These are phyloP conservation scores for Thalassaphorura encarpata DNA, from an alignment of 1,140 invertebrate genomes.

Conservation along the genomic window DNA sequence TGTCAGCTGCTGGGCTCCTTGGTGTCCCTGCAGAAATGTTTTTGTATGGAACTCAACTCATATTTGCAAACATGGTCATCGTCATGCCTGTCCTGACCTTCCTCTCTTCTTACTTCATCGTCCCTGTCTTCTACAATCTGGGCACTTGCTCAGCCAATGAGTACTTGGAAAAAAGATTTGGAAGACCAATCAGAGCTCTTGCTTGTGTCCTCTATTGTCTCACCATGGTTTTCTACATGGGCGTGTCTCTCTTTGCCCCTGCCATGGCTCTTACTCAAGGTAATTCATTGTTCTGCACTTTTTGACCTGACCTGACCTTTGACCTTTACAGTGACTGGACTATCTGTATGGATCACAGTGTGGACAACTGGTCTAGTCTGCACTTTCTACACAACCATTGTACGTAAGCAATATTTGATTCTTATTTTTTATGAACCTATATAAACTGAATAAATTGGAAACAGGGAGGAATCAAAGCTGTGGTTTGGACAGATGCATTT, in stretches of 20 bases:
- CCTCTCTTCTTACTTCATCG: slow-evolving; percentile 1
- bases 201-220: slow-evolving; percentile 14
- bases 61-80: background rate
- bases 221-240: slow-evolving; percentile 30
- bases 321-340: slow-evolving; percentile 15
- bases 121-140: slow-evolving; percentile 21
- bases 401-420: background rate
- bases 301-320: background rate
- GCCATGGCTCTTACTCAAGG: slow-evolving; percentile 21
- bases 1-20: slow-evolving; percentile 20
- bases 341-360: slow-evolving; percentile 17
- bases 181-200: slow-evolving; percentile 13
- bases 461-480: slow-evolving; percentile 18
- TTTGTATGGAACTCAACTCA: slow-evolving; percentile 6
- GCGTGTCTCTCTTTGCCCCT: slow-evolving; percentile 31
- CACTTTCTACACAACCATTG: slow-evolving; percentile 22
- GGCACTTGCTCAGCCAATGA: slow-evolving; percentile 17
- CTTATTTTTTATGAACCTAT: background rate
- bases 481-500: slow-evolving; percentile 19
- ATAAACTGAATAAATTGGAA: background rate
- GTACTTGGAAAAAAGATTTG: slow-evolving; percentile 29
- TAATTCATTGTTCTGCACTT: background rate
- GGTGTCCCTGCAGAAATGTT: slow-evolving; percentile 20
- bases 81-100: background rate
- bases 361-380: slow-evolving; percentile 15